Percentiles rank a stretch among this genome's conserved stretches.
These are phyloP conservation scores for Sylvilagus floridanus DNA, from an alignment of 2,797 vertebrate genomes.

Conservation along the genomic window DNA sequence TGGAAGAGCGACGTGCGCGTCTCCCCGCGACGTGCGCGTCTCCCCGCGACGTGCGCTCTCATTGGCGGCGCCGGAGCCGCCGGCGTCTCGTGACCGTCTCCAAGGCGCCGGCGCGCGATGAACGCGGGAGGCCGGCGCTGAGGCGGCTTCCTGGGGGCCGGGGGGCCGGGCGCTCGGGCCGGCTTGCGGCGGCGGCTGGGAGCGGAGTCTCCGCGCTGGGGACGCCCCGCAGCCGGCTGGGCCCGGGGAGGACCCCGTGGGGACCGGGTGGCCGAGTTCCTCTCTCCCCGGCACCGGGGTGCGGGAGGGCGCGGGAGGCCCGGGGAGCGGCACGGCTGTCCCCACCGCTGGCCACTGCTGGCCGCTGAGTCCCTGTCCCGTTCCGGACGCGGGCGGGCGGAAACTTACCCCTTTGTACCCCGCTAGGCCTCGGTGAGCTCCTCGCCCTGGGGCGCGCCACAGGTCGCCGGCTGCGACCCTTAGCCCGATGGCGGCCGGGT, in stretches of 20 bases:
- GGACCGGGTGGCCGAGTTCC: background rate
- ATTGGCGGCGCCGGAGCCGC: conserved; percentile 78
- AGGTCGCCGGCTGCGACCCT: conserved; percentile 44
- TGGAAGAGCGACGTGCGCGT: conserved; percentile 91
- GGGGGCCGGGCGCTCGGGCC: rapidly evolving
- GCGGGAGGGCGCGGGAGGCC: background rate
- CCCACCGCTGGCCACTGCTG: background rate
- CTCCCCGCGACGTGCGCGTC: too few relatives aligned
- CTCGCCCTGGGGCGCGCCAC: background rate
- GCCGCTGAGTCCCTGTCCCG: background rate
- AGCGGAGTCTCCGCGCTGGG: rapidly evolving
- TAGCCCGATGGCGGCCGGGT: too few relatives aligned
- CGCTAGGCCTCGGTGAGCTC: background rate
- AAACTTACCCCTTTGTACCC: conserved; percentile 30
- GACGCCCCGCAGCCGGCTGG: rapidly evolving
- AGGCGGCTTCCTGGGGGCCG: rapidly evolving
- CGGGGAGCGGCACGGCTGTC: background rate
- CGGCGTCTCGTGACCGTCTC: conserved; percentile 80
- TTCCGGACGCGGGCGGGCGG: background rate
- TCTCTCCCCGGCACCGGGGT: background rate
- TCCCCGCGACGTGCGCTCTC: conserved; percentile 82
- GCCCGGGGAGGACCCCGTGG: background rate
- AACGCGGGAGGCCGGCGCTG: rapidly evolving
- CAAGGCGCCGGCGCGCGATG: conserved; percentile 77
- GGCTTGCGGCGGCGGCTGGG: rapidly evolving